Percentiles rank a stretch among this genome's conserved stretches.
These are phyloP conservation scores for Salvelinus alpinus DNA, from an alignment of 2,113 vertebrate genomes.

Conservation along the genomic window DNA sequence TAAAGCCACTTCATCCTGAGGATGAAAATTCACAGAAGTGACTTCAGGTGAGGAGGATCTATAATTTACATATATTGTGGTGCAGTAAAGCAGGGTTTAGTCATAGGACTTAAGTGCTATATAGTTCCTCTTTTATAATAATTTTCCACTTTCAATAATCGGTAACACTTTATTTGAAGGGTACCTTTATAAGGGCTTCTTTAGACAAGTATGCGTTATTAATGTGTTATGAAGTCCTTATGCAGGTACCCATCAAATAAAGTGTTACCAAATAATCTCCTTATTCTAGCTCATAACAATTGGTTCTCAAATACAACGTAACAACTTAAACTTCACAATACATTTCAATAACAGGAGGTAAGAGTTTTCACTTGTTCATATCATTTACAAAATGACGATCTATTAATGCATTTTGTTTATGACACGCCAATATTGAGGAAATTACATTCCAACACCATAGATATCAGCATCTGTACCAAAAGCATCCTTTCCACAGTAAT, in stretches of 20 bases:
- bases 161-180: too few relatives aligned
- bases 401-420: neutral
- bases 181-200: neutral
- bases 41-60: conserved; percentile 28
- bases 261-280: too few relatives aligned
- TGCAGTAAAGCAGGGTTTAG: neutral
- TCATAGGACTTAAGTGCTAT: neutral
- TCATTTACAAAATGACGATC: neutral
- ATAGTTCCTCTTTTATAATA: neutral
- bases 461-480: neutral
- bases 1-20: conserved; percentile 50
- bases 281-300: too few relatives aligned
- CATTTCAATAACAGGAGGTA: neutral
- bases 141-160: neutral
- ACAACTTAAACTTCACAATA: neutral
- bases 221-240: too few relatives aligned
- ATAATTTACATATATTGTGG: neutral
- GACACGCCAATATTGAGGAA: neutral
- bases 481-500: neutral
- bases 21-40: conserved; percentile 35
- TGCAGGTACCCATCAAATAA: too few relatives aligned
- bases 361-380: neutral
- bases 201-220: neutral
- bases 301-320: too few relatives aligned
- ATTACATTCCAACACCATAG: neutral